Evolutionary conservation across 2,797 vertebrate genomes (phyloP).

Genomic region (Brotogeris chrysoptera): DNA sequence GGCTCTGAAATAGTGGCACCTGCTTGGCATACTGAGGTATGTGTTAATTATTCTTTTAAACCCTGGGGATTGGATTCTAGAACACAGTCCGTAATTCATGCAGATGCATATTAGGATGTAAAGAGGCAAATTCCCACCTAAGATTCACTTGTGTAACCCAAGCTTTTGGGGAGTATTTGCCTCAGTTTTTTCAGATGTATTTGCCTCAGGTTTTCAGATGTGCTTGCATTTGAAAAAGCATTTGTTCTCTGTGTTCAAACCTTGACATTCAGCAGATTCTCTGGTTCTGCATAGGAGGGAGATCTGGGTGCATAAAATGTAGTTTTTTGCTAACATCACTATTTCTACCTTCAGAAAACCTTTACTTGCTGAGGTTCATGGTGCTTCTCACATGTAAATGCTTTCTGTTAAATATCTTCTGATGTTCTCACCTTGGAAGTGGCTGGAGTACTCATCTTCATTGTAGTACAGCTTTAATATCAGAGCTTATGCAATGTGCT

Average conservation of each 20-base stretch:
- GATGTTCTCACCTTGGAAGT: neutral
- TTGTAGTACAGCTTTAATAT: neutral
- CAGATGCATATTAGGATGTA: neutral
- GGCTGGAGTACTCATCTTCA: neutral
- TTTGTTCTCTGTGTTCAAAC: neutral
- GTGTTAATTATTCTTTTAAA: neutral
- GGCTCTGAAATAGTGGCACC: neutral
- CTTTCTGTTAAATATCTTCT: neutral
- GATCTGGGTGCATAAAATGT: neutral
- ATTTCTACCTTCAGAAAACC: neutral
- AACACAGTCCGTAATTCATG: neutral
- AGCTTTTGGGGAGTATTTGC: neutral
- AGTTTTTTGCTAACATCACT: neutral
- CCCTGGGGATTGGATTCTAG: neutral
- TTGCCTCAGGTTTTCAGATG: neutral
- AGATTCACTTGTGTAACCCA: neutral
- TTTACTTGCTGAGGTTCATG: neutral
- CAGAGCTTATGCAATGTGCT: neutral
- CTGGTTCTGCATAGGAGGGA: neutral
- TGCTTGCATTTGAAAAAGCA: neutral
- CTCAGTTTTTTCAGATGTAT: neutral
- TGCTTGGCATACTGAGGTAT: fast-evolving
- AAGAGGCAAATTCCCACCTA: neutral
- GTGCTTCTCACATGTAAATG: neutral
- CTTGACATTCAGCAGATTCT: neutral